These are phyloP conservation scores for Parnassius apollo DNA, from an alignment of 2,888 invertebrate genomes.

Conservation along the genomic window DNA sequence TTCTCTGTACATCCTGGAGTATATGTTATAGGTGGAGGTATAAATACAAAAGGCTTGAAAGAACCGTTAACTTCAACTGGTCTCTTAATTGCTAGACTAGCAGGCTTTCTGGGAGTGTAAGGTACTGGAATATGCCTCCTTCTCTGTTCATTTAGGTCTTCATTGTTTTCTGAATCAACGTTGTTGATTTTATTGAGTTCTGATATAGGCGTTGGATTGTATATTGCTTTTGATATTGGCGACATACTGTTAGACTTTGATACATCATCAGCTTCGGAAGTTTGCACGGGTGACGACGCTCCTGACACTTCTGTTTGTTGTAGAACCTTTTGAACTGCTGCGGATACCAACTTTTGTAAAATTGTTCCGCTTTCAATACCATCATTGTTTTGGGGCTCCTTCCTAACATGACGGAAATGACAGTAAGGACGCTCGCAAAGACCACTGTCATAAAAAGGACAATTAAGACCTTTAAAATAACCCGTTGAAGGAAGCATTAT, in stretches of 20 bases:
- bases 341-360: slow-evolving; percentile 81
- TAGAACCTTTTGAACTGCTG: slow-evolving; percentile 83
- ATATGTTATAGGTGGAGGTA: slow-evolving; percentile 61
- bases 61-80: slow-evolving; percentile 60
- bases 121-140: slow-evolving; percentile 76
- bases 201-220: slow-evolving; percentile 85
- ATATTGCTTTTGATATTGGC: slow-evolving; percentile 70
- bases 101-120: slow-evolving; percentile 74
- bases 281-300: slow-evolving; percentile 39
- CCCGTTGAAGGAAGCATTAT: slow-evolving; percentile 95
- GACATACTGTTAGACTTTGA: slow-evolving; percentile 39
- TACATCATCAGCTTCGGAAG: slow-evolving; percentile 29
- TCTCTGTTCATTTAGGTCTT: slow-evolving; percentile 59
- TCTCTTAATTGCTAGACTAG: slow-evolving; percentile 58
- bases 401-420: slow-evolving; percentile 92
- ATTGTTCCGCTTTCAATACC: slow-evolving; percentile 74
- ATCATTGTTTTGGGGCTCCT: slow-evolving; percentile 79
- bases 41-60: slow-evolving; percentile 65
- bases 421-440: slow-evolving; percentile 94
- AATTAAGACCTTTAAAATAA: slow-evolving; percentile 91
- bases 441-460: slow-evolving; percentile 91
- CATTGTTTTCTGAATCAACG: slow-evolving; percentile 50
- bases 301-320: slow-evolving; percentile 65
- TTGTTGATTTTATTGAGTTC: slow-evolving; percentile 77
- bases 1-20: slow-evolving; percentile 64